A percentile compares a stretch with the other conserved stretches of the same genome.
Evolutionary conservation across 2,888 invertebrate genomes (phyloP).

Genomic region (Caenorhabditis sp.): DNA sequence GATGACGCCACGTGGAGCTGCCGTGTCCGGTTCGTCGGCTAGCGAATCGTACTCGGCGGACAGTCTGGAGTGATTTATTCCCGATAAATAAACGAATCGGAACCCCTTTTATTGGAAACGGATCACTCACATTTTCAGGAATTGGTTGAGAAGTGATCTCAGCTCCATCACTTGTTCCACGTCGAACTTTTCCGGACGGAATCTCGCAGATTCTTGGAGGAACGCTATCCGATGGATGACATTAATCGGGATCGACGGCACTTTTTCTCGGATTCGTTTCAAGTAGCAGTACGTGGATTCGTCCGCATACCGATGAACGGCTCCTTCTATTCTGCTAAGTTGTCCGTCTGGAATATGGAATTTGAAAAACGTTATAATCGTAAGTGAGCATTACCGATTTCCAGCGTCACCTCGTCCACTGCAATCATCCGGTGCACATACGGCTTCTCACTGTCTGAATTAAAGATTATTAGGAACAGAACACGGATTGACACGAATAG

Average conservation of each 20-base stretch:
- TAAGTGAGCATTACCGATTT: conserved; percentile 73
- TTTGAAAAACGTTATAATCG: not conserved
- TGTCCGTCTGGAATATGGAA: conserved; percentile 61
- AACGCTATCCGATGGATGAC: conserved; percentile 66
- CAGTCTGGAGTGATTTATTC: conserved; percentile 16
- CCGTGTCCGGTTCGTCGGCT: conserved; percentile 46
- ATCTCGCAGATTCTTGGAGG: conserved; percentile 63
- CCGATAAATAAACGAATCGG: not conserved
- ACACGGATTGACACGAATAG: not conserved
- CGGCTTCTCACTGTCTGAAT: conserved; percentile 72
- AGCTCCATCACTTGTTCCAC: conserved; percentile 64
- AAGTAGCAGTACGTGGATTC: conserved; percentile 72
- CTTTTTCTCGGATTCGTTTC: conserved; percentile 60
- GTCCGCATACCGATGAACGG: conserved; percentile 65
- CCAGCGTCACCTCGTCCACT: conserved; percentile 71
- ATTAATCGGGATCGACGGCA: conserved; percentile 57
- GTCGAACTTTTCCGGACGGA: conserved; percentile 64
- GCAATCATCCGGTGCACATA: conserved; percentile 77
- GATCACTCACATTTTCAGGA: conserved; percentile 63
- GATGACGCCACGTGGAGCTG: conserved; percentile 47
- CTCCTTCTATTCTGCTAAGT: conserved; percentile 67
- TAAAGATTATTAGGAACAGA: not conserved
- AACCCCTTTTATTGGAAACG: not conserved
- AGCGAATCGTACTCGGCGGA: conserved; percentile 52
- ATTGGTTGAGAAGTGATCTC: conserved; percentile 60